Conservation (phyloP, 2,797 vertebrate species). For the Etheostoma nigrum region DNA sequence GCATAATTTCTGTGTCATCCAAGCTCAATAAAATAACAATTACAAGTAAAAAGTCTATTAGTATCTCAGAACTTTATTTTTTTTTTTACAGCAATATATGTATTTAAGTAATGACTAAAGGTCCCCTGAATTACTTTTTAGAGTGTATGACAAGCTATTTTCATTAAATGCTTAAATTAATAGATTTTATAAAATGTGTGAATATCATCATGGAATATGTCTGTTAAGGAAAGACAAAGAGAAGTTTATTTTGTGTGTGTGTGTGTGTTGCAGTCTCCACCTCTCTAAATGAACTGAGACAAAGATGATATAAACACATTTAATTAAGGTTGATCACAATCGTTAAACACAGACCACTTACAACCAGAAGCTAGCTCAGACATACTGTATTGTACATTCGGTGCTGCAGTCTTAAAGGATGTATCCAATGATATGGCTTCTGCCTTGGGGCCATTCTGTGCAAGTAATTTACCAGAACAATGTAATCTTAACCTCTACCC, state of each 20-base stretch:
- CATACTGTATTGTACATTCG: slow-evolving; percentile 38
- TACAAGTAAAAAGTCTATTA: no score
- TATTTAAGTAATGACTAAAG: no score
- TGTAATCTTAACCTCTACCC: slow-evolving; percentile 80
- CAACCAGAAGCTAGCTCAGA: slow-evolving; percentile 51
- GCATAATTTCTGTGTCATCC: no score
- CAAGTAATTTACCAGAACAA: slow-evolving; percentile 82
- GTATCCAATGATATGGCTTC: slow-evolving; percentile 61
- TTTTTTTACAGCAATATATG: no score
- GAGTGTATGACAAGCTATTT: not conserved
- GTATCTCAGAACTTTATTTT: no score
- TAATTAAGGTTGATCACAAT: slow-evolving; percentile 72
- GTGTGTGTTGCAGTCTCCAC: slow-evolving; percentile 4
- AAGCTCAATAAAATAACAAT: no score
- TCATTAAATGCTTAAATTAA: slow-evolving; percentile 7
- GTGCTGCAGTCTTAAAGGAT: slow-evolving; percentile 47
- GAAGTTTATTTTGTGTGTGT: slow-evolving; percentile 14
- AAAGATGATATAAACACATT: slow-evolving; percentile 69
- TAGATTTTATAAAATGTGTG: not conserved
- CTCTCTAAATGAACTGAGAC: slow-evolving; percentile 55
- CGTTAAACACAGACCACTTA: slow-evolving; percentile 59
- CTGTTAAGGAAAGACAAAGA: slow-evolving; percentile 6
- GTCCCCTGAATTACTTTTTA: no score
- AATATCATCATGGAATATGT: not conserved
- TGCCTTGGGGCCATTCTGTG: slow-evolving; percentile 74